Evolutionary conservation across 2,888 invertebrate genomes (phyloP).

Genomic region (Drosophila cyrtoloma): DNA sequence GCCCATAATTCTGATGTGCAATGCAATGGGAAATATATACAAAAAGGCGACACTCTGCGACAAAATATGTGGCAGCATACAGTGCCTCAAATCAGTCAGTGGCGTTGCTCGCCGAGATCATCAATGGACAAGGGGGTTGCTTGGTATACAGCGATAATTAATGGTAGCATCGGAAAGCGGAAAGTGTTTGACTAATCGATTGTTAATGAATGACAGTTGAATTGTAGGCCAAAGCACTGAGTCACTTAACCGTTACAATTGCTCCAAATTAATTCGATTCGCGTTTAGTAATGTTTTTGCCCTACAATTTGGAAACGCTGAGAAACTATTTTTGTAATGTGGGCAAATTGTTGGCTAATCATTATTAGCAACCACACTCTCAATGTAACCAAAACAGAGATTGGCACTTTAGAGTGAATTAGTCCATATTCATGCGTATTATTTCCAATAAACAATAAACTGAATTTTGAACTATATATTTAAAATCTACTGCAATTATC

Average conservation of each 20-base stretch:
- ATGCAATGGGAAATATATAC: slow-evolving; percentile 30
- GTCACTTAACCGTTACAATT: slow-evolving; percentile 77
- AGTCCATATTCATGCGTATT: not conserved
- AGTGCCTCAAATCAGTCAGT: slow-evolving; percentile 49
- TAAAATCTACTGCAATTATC: not conserved
- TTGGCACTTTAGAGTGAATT: not conserved
- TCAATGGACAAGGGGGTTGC: slow-evolving; percentile 52
- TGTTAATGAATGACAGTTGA: slow-evolving; percentile 79
- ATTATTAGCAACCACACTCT: slow-evolving; percentile 38
- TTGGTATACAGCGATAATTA: slow-evolving; percentile 59
- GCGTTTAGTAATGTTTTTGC: slow-evolving; percentile 45
- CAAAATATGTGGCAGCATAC: slow-evolving; percentile 25
- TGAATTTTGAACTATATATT: not conserved
- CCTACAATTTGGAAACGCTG: slow-evolving; percentile 2
- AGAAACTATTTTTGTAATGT: slow-evolving; percentile 44
- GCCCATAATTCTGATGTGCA: slow-evolving; percentile 50
- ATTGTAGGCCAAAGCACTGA: slow-evolving; percentile 61
- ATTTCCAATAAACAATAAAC: not conserved
- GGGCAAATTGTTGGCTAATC: slow-evolving; percentile 61
- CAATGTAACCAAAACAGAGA: not conserved
- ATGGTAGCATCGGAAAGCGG: slow-evolving; percentile 66
- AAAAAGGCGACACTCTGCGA: slow-evolving; percentile 28
- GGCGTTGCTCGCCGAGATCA: slow-evolving; percentile 37
- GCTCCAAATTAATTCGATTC: slow-evolving; percentile 72
- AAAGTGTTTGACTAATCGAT: slow-evolving; percentile 81